Conservation (phyloP, 2,113 vertebrate genomes). For the Eublepharis macularius region DNA sequence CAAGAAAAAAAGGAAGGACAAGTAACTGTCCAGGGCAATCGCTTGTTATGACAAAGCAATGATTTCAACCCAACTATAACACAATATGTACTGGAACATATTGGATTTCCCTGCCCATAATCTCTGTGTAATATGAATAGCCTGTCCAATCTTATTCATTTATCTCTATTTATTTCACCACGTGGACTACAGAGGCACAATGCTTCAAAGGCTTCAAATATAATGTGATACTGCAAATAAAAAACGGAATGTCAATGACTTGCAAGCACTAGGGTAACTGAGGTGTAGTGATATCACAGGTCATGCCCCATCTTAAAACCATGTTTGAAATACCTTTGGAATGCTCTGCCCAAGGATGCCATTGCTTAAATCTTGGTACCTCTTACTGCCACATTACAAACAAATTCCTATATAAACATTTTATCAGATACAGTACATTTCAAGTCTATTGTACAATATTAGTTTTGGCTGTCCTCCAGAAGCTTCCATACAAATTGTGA, state of each 20-base stretch:
- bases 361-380: no score
- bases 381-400: background rate
- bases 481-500: background rate
- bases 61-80: background rate
- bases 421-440: slow-evolving; percentile 2
- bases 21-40: background rate
- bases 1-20: background rate
- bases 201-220: no score
- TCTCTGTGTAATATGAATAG: background rate
- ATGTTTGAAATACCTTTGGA: background rate
- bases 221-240: no score
- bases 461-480: background rate
- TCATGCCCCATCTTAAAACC: background rate
- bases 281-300: no score
- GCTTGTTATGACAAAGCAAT: background rate
- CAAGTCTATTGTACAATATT: background rate
- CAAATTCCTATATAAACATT: background rate
- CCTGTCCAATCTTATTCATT: no score
- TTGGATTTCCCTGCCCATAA: background rate
- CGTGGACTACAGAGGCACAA: no score
- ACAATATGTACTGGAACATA: background rate
- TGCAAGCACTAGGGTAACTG: no score
- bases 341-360: no score
- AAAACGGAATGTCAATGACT: no score
- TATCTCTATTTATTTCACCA: no score